Evolutionary conservation across 1,140 invertebrate genomes (phyloP), one percentile per base, ranked within the genome.

Genomic region (Drosophila insularis): DNA sequence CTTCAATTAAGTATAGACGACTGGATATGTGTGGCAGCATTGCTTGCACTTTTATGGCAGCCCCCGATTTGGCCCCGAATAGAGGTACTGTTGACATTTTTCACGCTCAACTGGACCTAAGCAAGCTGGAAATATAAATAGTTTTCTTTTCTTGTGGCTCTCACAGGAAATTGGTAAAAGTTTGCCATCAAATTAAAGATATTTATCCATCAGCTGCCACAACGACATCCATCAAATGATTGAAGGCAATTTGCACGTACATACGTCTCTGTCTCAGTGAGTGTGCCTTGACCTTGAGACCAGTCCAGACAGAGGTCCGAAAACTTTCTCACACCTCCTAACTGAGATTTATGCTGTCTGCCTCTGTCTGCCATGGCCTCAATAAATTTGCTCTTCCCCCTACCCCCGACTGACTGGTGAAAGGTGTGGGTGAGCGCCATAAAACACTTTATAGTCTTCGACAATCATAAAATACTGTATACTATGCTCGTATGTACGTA

Each of bases 281-380:
- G 43, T 50, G 17, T 50, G 68, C 64, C 76, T 79, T 82, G 82
- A 87, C 82, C 82, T 87, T 87, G 84, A 75, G 66, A 56, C 74
- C 40, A 61, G 46, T 71, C 14, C 40, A 32, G 23, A 19, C 50
- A 54, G 43, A 32, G 55, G 43, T 19, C 55, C 55, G 55, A 58
- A 27, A 35, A 58, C 55, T 58, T 58, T 32, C 61, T 11, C 69
- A 54, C 43, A 56, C 14, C 43, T 19, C 23, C 17, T 8, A 50
- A 43, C 58, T 27, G 40, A 80, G 82, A 87, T 89, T 87, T 87
- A 89, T 86, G 69, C 55, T 77, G 82, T 86, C 82, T 86, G 79
- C 63, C 62, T 60, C 35, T 43, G 17, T 50, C 19, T 37, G 35
- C 76, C 65, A 54, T 72, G 78, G 65, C 78, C 71, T 68, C 82